phyloP scores from a whole-genome alignment of 2,113 vertebrate genomes.

The Meles meles region DNA sequence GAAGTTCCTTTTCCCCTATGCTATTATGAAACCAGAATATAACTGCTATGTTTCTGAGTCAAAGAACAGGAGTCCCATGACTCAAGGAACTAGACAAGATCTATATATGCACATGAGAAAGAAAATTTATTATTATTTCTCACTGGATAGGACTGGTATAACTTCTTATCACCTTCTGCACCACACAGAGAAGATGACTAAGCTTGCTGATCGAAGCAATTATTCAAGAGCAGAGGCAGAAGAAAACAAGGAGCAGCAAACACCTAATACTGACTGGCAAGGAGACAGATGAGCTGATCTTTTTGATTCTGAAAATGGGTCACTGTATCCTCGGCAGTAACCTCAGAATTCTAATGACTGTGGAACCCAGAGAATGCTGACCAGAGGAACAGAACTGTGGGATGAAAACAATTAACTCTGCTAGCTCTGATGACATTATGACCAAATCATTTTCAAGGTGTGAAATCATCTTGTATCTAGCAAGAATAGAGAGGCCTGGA shows the following conservation, averaged over 20 bases:
- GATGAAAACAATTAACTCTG: background rate
- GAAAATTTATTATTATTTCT: background rate
- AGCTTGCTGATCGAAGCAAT: slow-evolving; percentile 38
- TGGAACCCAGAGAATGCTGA: background rate
- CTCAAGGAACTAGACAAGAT: background rate
- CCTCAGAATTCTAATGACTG: slow-evolving; percentile 44
- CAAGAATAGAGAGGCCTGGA: background rate
- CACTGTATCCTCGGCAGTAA: slow-evolving; percentile 54
- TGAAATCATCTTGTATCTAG: background rate
- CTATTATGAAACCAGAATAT: background rate
- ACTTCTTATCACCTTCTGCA: background rate
- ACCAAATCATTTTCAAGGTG: background rate
- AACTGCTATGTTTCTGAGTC: background rate
- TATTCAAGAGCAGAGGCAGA: slow-evolving; percentile 43
- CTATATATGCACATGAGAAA: background rate
- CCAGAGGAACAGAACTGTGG: background rate
- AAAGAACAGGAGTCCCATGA: background rate
- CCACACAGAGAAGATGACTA: background rate
- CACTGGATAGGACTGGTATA: background rate
- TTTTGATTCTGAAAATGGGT: slow-evolving; percentile 66
- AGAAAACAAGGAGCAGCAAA: background rate
- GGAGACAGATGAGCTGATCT: slow-evolving; percentile 50
- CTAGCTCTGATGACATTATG: background rate
- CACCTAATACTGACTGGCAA: slow-evolving; percentile 62
- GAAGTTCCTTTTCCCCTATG: background rate